Evolutionary conservation across 2,113 vertebrate genomes (phyloP), one percentile per base, ranked within the genome.

Genomic region (Chloebia gouldiae): DNA sequence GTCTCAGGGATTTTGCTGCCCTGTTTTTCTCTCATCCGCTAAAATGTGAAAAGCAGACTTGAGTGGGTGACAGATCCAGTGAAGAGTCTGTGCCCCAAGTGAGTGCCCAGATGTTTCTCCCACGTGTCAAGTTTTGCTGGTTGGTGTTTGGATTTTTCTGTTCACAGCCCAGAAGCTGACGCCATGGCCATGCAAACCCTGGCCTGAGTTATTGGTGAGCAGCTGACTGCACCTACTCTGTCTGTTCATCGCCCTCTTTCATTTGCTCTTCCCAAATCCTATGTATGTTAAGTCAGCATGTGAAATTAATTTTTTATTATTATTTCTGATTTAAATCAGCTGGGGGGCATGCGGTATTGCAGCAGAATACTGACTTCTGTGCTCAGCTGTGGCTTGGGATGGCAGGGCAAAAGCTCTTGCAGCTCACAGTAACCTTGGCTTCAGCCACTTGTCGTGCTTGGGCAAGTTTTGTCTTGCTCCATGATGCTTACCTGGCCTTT

Each of bases 101-200:
- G 78, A 57, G 86, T 66, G 69, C 53, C 89, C 81, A 63, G 94
- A 86, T 13, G 10, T 42, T 88, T 85, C 96, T 96, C 80, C 95
- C 23, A 6, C 2, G 0, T 91, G 76, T 76, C 51, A 83, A 81
- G 66, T 79, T 95, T 69, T 72, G n/a, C 57, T 42, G 31, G 73
- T 61, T 94, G 95, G 86, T 71, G 77, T 90, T 92, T 90, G 37
- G 54, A 30, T 61, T 61, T 83, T 76, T 70, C 85, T 88, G 71
- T 94, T 96, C 91, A 54, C 79, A 91, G 92, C 92, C 73, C 96
- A 96, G 96, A 86, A 97, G 81, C 90, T 97, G 96, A 88, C 92
- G 96, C 81, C 39, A 88, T 92, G 96, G 82, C 70, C 19, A 4
- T 87, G 92, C 81, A 95, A 93, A 96, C 72, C 63, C 13, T 15